These are phyloP conservation scores for Anableps anableps DNA, from an alignment of 2,797 vertebrate species.

Conservation along the genomic window DNA sequence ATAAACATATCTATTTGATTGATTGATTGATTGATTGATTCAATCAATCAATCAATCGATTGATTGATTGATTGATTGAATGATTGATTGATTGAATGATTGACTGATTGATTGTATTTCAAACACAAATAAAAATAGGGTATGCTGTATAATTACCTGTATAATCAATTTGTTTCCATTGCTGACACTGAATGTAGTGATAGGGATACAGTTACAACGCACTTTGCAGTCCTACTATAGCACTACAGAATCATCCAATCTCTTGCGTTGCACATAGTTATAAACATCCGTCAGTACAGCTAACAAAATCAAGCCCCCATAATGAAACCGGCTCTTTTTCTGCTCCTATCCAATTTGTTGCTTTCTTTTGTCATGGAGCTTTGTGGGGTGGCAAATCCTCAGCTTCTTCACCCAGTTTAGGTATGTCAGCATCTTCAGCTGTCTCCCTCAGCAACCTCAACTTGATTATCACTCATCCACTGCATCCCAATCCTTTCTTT, in stretches of 20 bases:
- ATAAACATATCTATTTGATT: too few species aligned
- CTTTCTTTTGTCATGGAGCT: not conserved
- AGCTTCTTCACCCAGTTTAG: not conserved
- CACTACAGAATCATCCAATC: not conserved
- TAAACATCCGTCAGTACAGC: not conserved
- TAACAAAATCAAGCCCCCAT: not conserved
- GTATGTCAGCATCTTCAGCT: not conserved
- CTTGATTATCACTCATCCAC: not conserved
- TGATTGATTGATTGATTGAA: too few species aligned
- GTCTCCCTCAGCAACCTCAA: not conserved
- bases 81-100: too few species aligned
- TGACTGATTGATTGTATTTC: too few species aligned
- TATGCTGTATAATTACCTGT: too few species aligned
- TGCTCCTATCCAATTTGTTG: not conserved
- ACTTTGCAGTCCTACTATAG: too few species aligned
- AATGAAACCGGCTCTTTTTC: not conserved
- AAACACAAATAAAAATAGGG: too few species aligned
- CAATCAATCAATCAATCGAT: too few species aligned
- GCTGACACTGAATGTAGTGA: too few species aligned
- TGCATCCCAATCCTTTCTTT: not conserved
- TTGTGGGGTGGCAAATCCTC: not conserved
- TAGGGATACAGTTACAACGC: too few species aligned
- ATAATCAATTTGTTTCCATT: too few species aligned
- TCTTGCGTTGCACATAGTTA: not conserved
- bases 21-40: too few species aligned